These are phyloP conservation scores for Peromyscus eremicus DNA, from an alignment of 2,797 vertebrate genomes.

Conservation along the genomic window DNA sequence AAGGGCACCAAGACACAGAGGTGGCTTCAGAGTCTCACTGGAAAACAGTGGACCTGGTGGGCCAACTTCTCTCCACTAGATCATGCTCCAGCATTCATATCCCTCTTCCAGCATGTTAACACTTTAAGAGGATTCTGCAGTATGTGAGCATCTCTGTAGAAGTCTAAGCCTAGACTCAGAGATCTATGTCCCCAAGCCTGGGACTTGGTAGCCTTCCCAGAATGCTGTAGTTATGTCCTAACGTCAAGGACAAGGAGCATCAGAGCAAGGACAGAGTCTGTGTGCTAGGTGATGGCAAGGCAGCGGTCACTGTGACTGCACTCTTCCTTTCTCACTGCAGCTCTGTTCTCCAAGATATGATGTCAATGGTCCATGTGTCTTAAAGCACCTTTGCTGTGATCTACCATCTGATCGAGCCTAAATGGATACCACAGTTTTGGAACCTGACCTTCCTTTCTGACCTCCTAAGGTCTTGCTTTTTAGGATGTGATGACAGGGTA, in stretches of 20 bases:
- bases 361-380: not conserved
- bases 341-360: not conserved
- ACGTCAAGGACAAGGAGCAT: not conserved
- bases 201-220: not conserved
- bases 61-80: not conserved
- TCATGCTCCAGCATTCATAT: not conserved
- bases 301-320: not conserved
- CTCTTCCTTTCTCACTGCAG: not conserved
- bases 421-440: not conserved
- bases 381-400: not conserved
- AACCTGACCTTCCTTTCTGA: not conserved
- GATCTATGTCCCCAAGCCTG: not conserved
- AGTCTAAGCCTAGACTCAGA: not conserved
- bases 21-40: not conserved
- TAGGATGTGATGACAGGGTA: not conserved
- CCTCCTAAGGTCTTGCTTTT: not conserved
- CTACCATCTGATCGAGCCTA: not conserved
- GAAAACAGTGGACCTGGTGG: not conserved
- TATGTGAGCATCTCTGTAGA: constrained; percentile 10
- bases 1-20: not conserved
- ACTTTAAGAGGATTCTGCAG: constrained; percentile 3
- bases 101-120: not conserved
- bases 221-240: not conserved
- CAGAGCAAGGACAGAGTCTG: rapidly evolving
- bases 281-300: not conserved